These are phyloP conservation scores for Leptinotarsa lineolata DNA, from an alignment of 1,140 invertebrate species.

Conservation along the genomic window DNA sequence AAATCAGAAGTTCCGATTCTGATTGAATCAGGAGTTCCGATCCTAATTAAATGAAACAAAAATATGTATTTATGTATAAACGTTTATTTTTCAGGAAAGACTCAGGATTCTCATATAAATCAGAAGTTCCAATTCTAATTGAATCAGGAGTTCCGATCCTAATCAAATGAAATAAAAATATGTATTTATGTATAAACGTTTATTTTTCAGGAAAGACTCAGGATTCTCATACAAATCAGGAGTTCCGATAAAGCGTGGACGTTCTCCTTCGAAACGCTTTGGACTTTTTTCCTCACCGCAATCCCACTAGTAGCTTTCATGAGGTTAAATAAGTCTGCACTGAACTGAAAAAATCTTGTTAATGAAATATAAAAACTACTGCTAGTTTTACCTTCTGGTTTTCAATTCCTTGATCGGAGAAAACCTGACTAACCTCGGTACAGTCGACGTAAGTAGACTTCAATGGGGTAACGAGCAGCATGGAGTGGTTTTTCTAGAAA, in stretches of 20 bases:
- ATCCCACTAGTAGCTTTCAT: slow-evolving; percentile 53
- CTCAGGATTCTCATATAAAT: slow-evolving; percentile 46
- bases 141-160: too few relatives aligned
- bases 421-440: slow-evolving; percentile 71
- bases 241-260: slow-evolving; percentile 43
- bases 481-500: slow-evolving; percentile 60
- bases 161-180: too few relatives aligned
- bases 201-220: slow-evolving; percentile 48
- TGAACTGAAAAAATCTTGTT: slow-evolving; percentile 61
- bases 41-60: too few relatives aligned
- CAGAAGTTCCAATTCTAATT: slow-evolving; percentile 44
- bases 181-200: background rate
- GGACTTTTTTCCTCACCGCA: slow-evolving; percentile 45
- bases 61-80: too few relatives aligned
- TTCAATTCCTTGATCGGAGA: slow-evolving; percentile 62
- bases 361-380: slow-evolving; percentile 2
- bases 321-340: slow-evolving; percentile 69
- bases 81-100: slow-evolving; percentile 43
- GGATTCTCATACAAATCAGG: slow-evolving; percentile 42
- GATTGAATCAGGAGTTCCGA: too few relatives aligned
- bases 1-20: too few relatives aligned
- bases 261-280: slow-evolving; percentile 35
- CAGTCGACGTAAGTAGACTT: slow-evolving; percentile 67
- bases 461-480: slow-evolving; percentile 67
- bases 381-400: slow-evolving; percentile 57